A percentile compares a stretch with the other conserved stretches of the same genome.
phyloP scores from a whole-genome alignment of 2,888 invertebrate species.

The Achlya flavicornis region DNA sequence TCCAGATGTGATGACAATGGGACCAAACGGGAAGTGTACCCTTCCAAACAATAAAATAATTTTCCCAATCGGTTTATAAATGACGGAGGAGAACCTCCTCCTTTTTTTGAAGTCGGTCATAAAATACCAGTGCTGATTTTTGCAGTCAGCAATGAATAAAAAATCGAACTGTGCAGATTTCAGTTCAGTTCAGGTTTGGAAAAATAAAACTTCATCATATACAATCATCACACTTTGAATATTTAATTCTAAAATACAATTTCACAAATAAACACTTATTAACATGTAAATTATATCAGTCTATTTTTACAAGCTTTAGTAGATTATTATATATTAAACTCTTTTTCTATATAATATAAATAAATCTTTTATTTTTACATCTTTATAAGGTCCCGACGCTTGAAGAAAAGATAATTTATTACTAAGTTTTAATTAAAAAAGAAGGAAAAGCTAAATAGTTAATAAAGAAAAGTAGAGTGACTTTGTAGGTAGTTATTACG shows the following conservation, averaged over 20 bases:
- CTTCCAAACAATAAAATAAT: too few species aligned
- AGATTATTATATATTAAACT: conserved; percentile 48
- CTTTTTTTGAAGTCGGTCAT: too few species aligned
- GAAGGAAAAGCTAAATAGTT: not conserved
- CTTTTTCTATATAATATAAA: conserved; percentile 49
- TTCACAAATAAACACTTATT: conserved; percentile 40
- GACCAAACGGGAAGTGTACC: too few species aligned
- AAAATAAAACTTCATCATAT: conserved; percentile 26
- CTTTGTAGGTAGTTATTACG: not conserved
- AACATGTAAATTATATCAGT: conserved; percentile 54
- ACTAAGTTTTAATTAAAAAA: not conserved
- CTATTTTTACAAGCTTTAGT: conserved; percentile 48
- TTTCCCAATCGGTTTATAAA: too few species aligned
- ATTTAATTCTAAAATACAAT: conserved; percentile 55
- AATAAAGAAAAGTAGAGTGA: not conserved
- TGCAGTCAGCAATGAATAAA: too few species aligned
- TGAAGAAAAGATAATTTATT: not conserved
- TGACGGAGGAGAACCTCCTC: too few species aligned
- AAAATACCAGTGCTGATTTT: too few species aligned
- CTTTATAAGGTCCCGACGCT: not conserved
- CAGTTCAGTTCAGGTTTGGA: too few species aligned
- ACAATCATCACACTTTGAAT: conserved; percentile 50
- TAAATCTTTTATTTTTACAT: conserved; percentile 35
- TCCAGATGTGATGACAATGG: too few species aligned
- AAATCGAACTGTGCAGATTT: not conserved